Evolutionary conservation across 1,140 invertebrate species (phyloP).

Genomic region (Pollicipes pollicipes): DNA sequence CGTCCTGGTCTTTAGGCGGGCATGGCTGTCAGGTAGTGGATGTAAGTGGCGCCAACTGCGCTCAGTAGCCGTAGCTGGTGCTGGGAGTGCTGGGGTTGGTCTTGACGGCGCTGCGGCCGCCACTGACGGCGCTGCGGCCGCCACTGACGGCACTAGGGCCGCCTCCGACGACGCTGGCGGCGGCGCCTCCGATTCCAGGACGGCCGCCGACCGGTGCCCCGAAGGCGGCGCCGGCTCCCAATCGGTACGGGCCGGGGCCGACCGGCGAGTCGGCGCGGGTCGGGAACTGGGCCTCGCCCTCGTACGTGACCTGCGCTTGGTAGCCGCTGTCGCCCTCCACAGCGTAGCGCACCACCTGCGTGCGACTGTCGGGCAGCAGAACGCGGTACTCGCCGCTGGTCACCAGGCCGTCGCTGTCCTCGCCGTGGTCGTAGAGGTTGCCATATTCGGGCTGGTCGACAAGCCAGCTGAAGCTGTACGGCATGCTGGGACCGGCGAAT

Average conservation of each 20-base stretch:
- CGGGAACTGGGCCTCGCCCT: slow-evolving; percentile 11
- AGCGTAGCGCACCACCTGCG: slow-evolving; percentile 14
- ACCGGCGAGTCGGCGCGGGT: too few species aligned
- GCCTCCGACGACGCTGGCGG: slow-evolving; percentile 25
- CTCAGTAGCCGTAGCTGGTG: too few species aligned
- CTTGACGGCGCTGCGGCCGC: too few species aligned
- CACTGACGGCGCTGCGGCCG: too few species aligned
- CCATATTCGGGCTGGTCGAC: background rate
- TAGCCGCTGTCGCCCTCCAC: slow-evolving; percentile 14
- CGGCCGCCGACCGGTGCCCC: background rate
- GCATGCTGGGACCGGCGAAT: background rate
- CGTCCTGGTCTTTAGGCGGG: too few species aligned
- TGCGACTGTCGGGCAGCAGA: slow-evolving; percentile 17
- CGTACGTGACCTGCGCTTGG: slow-evolving; percentile 15
- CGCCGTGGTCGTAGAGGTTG: slow-evolving; percentile 10
- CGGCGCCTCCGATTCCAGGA: too few species aligned
- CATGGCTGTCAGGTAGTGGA: too few species aligned
- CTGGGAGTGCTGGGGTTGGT: too few species aligned
- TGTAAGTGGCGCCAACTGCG: too few species aligned
- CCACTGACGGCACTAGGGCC: slow-evolving; percentile 31
- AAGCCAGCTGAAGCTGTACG: too few species aligned
- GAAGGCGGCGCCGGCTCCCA: too few species aligned
- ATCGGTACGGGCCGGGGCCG: too few species aligned
- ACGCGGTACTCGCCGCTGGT: slow-evolving; percentile 14
- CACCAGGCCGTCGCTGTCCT: slow-evolving; percentile 13